A percentile compares a stretch with the other conserved stretches of the same genome.
These are phyloP conservation scores for Acromyrmex heyeri DNA, from an alignment of 1,140 invertebrate species.

Conservation along the genomic window DNA sequence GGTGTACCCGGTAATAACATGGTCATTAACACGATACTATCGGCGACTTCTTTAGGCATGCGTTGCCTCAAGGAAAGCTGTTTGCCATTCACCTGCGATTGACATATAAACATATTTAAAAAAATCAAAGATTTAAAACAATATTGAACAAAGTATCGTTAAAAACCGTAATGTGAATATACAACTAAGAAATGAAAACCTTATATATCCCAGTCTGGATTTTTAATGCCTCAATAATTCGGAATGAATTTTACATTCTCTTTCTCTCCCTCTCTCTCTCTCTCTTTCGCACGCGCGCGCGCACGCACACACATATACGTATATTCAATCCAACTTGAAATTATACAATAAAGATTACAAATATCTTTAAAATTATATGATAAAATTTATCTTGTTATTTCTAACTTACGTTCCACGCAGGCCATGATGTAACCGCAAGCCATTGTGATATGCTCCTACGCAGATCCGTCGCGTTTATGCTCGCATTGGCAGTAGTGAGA, in stretches of 20 bases:
- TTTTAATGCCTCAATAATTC: too few species aligned
- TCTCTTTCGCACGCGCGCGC: too few species aligned
- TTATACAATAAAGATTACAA: too few species aligned
- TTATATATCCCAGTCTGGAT: too few species aligned
- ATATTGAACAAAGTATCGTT: too few species aligned
- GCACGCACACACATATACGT: too few species aligned
- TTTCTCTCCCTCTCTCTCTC: too few species aligned
- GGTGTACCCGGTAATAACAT: conserved; percentile 92
- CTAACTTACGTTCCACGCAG: conserved; percentile 81
- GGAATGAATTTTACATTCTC: too few species aligned
- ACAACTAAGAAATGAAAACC: too few species aligned
- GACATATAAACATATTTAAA: not conserved
- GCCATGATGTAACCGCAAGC: conserved; percentile 76
- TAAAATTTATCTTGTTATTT: conserved; percentile 21
- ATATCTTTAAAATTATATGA: not conserved
- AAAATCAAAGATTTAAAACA: not conserved
- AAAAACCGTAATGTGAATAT: too few species aligned
- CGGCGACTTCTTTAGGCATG: conserved; percentile 85
- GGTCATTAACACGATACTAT: conserved; percentile 88
- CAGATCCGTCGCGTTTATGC: conserved; percentile 75
- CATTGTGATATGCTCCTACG: conserved; percentile 71
- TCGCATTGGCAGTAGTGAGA: conserved; percentile 70
- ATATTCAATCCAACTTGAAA: too few species aligned
- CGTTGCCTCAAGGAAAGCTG: conserved; percentile 72
- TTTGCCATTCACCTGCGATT: conserved; percentile 80